phyloP scores from a whole-genome alignment of 2,113 vertebrate species.

The Callopanchax toddi region DNA sequence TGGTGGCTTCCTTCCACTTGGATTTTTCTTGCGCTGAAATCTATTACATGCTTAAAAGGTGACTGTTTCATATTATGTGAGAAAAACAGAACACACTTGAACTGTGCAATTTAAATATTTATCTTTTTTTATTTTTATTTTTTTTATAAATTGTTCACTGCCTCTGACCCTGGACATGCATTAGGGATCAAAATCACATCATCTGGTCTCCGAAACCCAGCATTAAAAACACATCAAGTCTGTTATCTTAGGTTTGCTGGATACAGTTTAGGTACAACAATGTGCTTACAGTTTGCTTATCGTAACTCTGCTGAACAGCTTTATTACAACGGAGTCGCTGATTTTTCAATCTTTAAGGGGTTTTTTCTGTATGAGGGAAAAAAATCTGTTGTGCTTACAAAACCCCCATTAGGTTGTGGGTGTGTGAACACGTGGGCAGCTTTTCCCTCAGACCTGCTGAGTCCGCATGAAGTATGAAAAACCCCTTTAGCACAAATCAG shows the following conservation, averaged over 20 bases:
- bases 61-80: not conserved
- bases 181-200: not conserved
- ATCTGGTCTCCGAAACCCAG: not conserved
- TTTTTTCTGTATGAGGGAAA: constrained; percentile 8
- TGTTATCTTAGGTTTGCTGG: constrained; percentile 1
- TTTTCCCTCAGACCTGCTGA: constrained; percentile 39
- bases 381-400: constrained; percentile 17
- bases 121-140: no score
- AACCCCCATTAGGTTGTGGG: constrained; percentile 10
- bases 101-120: not conserved
- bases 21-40: no score
- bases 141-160: not conserved
- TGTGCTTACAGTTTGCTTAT: not conserved
- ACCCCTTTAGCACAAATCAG: no score
- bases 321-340: constrained; percentile 30
- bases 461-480: constrained; percentile 7
- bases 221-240: not conserved
- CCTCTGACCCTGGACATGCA: not conserved
- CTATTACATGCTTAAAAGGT: not conserved
- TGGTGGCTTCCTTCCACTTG: no score
- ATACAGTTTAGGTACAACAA: not conserved
- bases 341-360: constrained; percentile 36
- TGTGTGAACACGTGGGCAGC: constrained; percentile 7
- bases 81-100: not conserved
- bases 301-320: constrained; percentile 31